Percentiles rank a stretch among this genome's conserved stretches.
Conservation (phyloP, 2,797 vertebrate genomes). For the Arctocebus calabarensis region DNA sequence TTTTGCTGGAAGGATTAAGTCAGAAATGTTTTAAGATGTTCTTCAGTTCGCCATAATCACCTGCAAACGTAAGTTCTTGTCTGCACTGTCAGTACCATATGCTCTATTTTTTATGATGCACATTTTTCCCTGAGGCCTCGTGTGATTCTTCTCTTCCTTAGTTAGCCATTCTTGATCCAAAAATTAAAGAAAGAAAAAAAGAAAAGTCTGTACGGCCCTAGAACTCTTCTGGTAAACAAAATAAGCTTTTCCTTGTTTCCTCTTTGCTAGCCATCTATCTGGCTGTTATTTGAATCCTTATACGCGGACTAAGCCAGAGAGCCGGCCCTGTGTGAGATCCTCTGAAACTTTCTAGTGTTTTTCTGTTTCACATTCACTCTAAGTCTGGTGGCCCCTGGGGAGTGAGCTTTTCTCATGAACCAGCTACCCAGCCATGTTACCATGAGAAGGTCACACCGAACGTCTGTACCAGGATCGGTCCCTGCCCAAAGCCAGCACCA, state of each 20-base stretch:
- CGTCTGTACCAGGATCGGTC: background rate
- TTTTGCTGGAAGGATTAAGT: slow-evolving; percentile 51
- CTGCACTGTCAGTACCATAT: background rate
- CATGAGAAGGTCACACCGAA: background rate
- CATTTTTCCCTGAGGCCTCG: slow-evolving; percentile 3
- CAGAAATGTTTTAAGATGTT: slow-evolving; percentile 17
- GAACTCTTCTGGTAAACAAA: slow-evolving; percentile 19
- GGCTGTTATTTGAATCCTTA: background rate
- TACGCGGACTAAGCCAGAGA: background rate
- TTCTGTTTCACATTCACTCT: background rate
- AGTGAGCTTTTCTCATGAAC: background rate
- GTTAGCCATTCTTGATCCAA: background rate
- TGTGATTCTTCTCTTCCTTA: background rate
- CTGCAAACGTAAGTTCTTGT: slow-evolving; percentile 24
- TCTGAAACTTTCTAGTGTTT: background rate
- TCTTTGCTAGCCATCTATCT: background rate
- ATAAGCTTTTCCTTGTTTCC: background rate
- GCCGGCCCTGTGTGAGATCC: background rate
- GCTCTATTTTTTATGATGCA: background rate
- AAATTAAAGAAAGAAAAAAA: too few species aligned
- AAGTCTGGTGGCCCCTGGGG: background rate
- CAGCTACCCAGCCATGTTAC: background rate
- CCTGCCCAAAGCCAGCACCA: background rate
- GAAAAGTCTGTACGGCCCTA: background rate
- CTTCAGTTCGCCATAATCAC: slow-evolving; percentile 9